Base-by-base conservation (phyloP, 2,113 vertebrate genomes). In the Pelecanoides urinatrix region DNA sequence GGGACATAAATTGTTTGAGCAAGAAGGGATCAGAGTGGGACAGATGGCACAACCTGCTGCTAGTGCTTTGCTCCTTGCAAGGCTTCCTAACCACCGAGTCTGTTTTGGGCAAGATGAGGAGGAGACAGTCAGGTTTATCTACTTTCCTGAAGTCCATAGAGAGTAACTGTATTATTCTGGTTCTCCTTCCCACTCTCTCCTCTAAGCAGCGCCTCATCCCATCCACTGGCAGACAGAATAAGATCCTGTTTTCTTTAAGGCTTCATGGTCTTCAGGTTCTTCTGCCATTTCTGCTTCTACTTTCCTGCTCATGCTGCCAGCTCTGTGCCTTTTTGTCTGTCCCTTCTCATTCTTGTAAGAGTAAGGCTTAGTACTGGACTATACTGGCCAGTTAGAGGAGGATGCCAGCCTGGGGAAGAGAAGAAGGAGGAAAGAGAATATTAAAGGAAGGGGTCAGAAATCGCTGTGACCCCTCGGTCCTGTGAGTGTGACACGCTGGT, bases 21-120 rank as follows among this genome's bases (percentile, higher is more conserved):
- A 13, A 77, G 76, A 88, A 86, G 73, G 25, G 77, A 55, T 87
- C 80, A 36, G 50, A 80, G 27, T 53, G 92, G 90, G 84, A 91
- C 72, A 92, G 84, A 80, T 84, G 76, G 68, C 84, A 92, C 50
- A 45, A 56, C 65, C 80, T 96, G 90, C 91, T 96, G 91, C 82
- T 71, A 25, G 7, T 67, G 42, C 42, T 81, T 81, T 85, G 61
- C 82, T 96, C 27, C 74, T 85, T 71, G 70, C 30, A 45, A 90
- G 42, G 19, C n/a, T 83, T 79, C 44, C 38, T 58, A 55, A 44
- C n/a, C 61, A 50, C 53, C 0, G 0, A 56, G 30, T n/a, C 68
- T 74, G 70, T 75, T 93, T 80, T 52, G 52, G 40, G 55, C 58
- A 80, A 40, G 75, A 70, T 14, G 38, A 85, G 74, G 30, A 96